phyloP scores from a whole-genome alignment of 2,113 vertebrate genomes.

The Ptyas mucosa region DNA sequence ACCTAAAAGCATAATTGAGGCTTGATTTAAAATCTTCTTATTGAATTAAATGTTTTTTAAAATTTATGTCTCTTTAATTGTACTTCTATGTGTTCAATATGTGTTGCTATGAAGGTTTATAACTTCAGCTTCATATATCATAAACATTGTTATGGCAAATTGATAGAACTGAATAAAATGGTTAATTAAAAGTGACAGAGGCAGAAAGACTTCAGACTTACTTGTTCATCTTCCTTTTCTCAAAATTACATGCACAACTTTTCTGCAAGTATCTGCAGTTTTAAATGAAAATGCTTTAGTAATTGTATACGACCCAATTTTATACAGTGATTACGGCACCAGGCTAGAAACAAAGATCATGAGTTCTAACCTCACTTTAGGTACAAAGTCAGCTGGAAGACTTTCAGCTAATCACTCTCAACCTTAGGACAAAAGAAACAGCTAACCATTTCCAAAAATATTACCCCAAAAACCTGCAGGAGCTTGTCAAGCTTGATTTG shows the following conservation, averaged over 20 bases:
- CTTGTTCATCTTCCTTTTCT: neutral
- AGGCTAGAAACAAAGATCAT: neutral
- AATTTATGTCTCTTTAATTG: neutral
- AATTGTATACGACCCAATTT: neutral
- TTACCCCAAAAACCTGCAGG: neutral
- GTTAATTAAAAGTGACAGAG: neutral
- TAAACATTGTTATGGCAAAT: neutral
- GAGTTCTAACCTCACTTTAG: neutral
- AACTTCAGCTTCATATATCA: neutral
- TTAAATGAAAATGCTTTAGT: neutral
- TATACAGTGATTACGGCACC: neutral
- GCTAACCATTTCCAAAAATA: neutral
- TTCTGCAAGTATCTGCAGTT: neutral
- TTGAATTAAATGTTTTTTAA: neutral
- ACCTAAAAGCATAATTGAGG: neutral
- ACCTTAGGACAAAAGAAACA: neutral
- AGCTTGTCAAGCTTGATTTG: neutral
- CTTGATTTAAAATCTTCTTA: neutral
- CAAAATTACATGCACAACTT: neutral
- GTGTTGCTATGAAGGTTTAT: neutral
- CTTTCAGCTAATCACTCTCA: neutral
- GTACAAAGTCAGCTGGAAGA: neutral
- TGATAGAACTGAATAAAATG: neutral
- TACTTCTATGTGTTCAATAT: neutral
- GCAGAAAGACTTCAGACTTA: neutral